Conservation (phyloP, 2,797 vertebrate species). For the Notolepis coatsorum region DNA sequence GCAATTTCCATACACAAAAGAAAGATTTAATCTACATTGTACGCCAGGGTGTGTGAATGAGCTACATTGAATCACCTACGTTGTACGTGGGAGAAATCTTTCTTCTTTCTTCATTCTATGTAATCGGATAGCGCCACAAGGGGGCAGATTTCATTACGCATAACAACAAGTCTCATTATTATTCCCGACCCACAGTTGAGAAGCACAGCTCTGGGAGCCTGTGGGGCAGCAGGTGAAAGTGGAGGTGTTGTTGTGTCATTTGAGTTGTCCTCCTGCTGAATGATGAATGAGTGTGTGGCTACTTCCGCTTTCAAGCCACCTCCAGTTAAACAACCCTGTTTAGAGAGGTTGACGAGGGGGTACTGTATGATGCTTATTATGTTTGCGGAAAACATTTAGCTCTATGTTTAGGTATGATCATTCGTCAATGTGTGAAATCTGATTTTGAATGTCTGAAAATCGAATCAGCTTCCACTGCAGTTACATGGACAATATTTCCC, state of each 20-base stretch:
- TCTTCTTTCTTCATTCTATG: background rate
- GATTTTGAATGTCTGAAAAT: too few relatives aligned
- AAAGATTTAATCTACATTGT: background rate
- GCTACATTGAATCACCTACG: too few relatives aligned
- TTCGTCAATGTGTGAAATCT: too few relatives aligned
- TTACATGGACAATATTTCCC: too few relatives aligned
- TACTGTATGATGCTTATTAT: background rate
- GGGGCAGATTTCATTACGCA: conserved; percentile 1
- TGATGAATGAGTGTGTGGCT: conserved; percentile 49
- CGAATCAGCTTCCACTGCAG: background rate
- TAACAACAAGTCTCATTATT: conserved; percentile 1
- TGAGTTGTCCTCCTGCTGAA: conserved; percentile 47
- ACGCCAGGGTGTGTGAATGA: too few relatives aligned
- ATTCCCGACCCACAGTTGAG: conserved; percentile 23
- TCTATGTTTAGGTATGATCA: background rate
- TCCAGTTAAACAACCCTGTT: background rate
- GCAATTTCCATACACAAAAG: background rate
- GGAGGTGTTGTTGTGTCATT: conserved; percentile 40
- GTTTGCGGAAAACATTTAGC: background rate
- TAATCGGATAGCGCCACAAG: conserved; percentile 2
- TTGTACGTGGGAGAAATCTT: background rate
- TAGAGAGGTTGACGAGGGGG: too few relatives aligned
- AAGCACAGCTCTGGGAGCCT: conserved; percentile 8
- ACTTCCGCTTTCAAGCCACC: conserved; percentile 34
- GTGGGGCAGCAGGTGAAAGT: conserved; percentile 44